Conservation (phyloP, 2,113 vertebrate genomes). For the Microcebus tavaratra region DNA sequence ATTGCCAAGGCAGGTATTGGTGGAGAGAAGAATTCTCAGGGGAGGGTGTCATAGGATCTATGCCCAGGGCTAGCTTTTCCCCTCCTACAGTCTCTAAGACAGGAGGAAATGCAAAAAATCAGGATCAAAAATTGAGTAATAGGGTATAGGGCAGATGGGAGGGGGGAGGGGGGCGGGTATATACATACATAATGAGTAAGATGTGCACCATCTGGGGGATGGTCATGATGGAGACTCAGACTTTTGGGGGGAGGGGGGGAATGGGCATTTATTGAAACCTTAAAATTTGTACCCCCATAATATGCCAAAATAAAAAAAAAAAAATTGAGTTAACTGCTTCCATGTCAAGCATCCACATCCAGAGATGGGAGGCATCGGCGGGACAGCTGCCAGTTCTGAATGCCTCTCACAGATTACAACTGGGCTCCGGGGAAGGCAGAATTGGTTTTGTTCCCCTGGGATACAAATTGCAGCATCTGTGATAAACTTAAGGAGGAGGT, state of each 20-base stretch:
- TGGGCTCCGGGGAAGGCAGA: conserved; percentile 35
- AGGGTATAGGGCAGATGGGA: no score
- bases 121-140: not conserved
- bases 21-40: not conserved
- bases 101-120: not conserved
- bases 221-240: no score
- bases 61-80: not conserved
- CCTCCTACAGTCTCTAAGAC: not conserved
- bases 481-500: conserved; percentile 31
- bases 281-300: no score
- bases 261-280: no score
- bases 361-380: not conserved
- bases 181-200: no score
- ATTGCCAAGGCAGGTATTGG: not conserved
- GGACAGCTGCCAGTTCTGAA: not conserved
- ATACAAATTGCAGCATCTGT: conserved; percentile 17
- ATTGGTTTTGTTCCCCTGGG: conserved; percentile 47
- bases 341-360: not conserved
- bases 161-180: no score
- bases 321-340: not conserved
- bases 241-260: no score
- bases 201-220: no score
- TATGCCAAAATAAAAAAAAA: not conserved
- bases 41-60: not conserved
- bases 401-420: not conserved